These are phyloP conservation scores for Azorinus chamasolen DNA, from an alignment of 2,888 invertebrate genomes.

Conservation along the genomic window DNA sequence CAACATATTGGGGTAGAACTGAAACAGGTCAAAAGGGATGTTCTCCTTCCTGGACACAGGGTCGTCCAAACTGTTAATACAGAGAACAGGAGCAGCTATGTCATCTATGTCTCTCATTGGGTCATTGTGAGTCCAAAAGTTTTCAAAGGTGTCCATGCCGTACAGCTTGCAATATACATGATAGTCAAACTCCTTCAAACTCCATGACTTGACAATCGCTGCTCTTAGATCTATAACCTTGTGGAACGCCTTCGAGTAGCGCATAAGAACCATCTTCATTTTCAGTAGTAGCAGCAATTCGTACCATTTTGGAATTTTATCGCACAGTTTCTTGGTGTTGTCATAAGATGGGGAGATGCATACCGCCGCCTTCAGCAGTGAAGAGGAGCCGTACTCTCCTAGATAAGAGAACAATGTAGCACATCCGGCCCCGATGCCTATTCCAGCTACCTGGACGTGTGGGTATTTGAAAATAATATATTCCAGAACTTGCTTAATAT, in stretches of 20 bases:
- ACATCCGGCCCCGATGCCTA: conserved; percentile 81
- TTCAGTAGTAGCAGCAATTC: conserved; percentile 71
- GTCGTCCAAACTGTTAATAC: conserved; percentile 82
- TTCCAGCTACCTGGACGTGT: conserved; percentile 71
- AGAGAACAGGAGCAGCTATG: conserved; percentile 82
- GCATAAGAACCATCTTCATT: conserved; percentile 72
- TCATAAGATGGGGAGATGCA: conserved; percentile 82
- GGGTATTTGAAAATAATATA: conserved; percentile 77
- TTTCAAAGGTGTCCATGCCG: conserved; percentile 65
- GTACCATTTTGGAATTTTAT: conserved; percentile 71
- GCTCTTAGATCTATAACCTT: conserved; percentile 72
- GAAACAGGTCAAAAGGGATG: conserved; percentile 82
- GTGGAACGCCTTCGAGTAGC: conserved; percentile 73
- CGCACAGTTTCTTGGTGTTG: conserved; percentile 63
- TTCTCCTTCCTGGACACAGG: conserved; percentile 72
- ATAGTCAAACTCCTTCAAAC: conserved; percentile 76
- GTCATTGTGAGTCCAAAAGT: conserved; percentile 82
- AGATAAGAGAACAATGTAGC: conserved; percentile 82
- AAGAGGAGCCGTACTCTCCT: conserved; percentile 83
- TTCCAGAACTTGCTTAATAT: conserved; percentile 79
- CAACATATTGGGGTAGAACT: conserved; percentile 82
- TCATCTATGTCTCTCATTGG: conserved; percentile 84
- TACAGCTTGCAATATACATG: conserved; percentile 76
- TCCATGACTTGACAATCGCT: conserved; percentile 70
- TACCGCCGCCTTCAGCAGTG: conserved; percentile 71